Percentiles rank a stretch among this genome's conserved stretches.
Evolutionary conservation across 2,888 invertebrate genomes (phyloP).

Genomic region (Baccha elongata): DNA sequence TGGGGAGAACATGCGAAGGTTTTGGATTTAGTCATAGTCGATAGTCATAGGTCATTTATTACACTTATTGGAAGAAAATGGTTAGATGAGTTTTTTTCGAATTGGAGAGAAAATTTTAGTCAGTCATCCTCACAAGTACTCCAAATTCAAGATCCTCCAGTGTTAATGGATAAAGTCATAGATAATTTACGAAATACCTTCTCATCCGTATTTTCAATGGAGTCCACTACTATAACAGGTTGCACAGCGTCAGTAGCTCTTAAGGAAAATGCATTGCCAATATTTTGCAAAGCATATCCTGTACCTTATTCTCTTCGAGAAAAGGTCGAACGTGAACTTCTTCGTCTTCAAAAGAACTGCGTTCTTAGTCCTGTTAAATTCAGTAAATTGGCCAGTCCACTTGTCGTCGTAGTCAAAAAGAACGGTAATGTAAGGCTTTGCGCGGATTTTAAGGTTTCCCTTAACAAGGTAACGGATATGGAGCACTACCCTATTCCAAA

Average conservation of each 20-base stretch:
- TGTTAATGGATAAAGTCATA: no score
- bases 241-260: constrained; percentile 30
- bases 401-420: constrained; percentile 32
- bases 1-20: constrained; percentile 16
- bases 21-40: constrained; percentile 20
- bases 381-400: constrained; percentile 58
- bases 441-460: no score
- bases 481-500: constrained; percentile 59
- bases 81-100: background rate
- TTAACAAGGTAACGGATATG: constrained; percentile 60
- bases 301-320: constrained; percentile 49
- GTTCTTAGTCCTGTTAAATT: constrained; percentile 66
- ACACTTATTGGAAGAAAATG: constrained; percentile 20
- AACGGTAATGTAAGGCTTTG: constrained; percentile 45
- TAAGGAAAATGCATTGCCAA: constrained; percentile 31
- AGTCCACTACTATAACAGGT: constrained; percentile 1
- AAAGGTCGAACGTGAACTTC: constrained; percentile 37
- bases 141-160: background rate
- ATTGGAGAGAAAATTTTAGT: background rate
- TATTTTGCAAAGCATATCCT: constrained; percentile 56
- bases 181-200: no score
- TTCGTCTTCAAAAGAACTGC: constrained; percentile 34
- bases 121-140: background rate
- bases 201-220: background rate
- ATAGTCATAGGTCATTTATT: constrained; percentile 2